phyloP scores from a whole-genome alignment of 2,888 invertebrate species.

The Tachina lurida region DNA sequence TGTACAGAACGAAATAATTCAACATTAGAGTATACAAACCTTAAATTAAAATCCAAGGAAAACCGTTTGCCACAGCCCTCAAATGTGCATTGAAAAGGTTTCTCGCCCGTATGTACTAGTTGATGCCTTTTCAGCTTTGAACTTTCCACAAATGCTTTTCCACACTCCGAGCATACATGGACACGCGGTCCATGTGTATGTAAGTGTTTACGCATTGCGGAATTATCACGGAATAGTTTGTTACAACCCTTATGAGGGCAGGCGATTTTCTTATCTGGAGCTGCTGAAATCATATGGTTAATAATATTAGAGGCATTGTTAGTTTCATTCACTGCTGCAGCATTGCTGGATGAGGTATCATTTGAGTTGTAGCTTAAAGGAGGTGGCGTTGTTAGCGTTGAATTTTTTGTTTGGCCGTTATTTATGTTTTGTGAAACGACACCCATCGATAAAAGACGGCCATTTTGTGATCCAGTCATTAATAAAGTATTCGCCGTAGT shows the following conservation, averaged over 20 bases:
- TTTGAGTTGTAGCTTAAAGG: constrained; percentile 49
- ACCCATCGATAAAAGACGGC: constrained; percentile 45
- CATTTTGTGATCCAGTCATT: constrained; percentile 48
- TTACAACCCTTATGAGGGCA: constrained; percentile 87
- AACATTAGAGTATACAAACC: constrained; percentile 80
- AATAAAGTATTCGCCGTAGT: constrained; percentile 31
- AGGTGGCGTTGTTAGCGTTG: constrained; percentile 38
- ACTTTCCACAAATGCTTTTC: constrained; percentile 98
- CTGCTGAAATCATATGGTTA: constrained; percentile 71
- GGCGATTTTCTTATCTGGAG: constrained; percentile 60
- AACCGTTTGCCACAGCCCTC: constrained; percentile 99
- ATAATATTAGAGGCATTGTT: constrained; percentile 73
- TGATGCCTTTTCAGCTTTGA: constrained; percentile 98
- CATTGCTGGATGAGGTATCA: constrained; percentile 42
- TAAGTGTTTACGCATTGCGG: constrained; percentile 97
- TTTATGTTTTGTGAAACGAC: constrained; percentile 50
- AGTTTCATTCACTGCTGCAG: constrained; percentile 24
- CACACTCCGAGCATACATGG: constrained; percentile 98
- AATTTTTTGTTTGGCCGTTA: constrained; percentile 58
- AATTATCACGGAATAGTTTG: constrained; percentile 98
- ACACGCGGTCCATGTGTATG: constrained; percentile 98
- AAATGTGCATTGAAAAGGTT: constrained; percentile 98
- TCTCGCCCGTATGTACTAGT: constrained; percentile 98
- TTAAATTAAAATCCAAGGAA: constrained; percentile 97
- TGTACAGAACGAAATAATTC: background rate